Conservation (phyloP, 2,797 vertebrate genomes). For the Notolabrus celidotus region DNA sequence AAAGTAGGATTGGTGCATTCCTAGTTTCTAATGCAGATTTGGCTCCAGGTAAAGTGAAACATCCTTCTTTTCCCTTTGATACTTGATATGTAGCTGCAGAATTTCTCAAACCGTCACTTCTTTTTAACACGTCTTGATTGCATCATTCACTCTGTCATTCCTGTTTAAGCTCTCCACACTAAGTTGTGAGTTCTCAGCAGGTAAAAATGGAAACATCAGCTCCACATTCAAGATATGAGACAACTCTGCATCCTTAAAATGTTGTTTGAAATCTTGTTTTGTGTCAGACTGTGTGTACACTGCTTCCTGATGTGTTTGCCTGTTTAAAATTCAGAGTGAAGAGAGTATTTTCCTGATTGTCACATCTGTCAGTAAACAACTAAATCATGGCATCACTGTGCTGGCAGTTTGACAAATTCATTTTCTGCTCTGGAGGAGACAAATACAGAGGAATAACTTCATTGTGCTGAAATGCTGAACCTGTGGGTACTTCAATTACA, state of each 20-base stretch:
- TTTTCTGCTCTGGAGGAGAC: slow-evolving; percentile 36
- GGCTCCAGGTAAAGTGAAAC: not conserved
- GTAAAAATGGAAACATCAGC: slow-evolving; percentile 5
- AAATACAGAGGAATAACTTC: slow-evolving; percentile 6
- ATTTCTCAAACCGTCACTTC: not conserved
- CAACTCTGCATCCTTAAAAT: not conserved
- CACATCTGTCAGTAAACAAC: slow-evolving; percentile 29
- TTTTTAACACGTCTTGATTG: too few species aligned
- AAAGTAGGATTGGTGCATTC: too few species aligned
- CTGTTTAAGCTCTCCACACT: not conserved
- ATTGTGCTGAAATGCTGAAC: slow-evolving; percentile 5
- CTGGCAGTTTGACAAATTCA: slow-evolving; percentile 28
- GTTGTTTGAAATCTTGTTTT: not conserved
- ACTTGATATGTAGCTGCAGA: not conserved
- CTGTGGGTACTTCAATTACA: slow-evolving; percentile 4
- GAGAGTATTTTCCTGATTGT: slow-evolving; percentile 15
- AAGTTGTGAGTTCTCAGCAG: not conserved
- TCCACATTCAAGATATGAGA: not conserved
- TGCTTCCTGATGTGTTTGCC: not conserved
- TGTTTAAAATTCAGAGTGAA: slow-evolving; percentile 22
- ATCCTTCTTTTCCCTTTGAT: not conserved
- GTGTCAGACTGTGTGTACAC: not conserved
- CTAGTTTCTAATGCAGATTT: too few species aligned
- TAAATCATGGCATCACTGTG: slow-evolving; percentile 8
- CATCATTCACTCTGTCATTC: not conserved